Evolutionary conservation across 2,113 vertebrate species (phyloP), one percentile per base, ranked within the genome.

Genomic region (Marmota monax): DNA sequence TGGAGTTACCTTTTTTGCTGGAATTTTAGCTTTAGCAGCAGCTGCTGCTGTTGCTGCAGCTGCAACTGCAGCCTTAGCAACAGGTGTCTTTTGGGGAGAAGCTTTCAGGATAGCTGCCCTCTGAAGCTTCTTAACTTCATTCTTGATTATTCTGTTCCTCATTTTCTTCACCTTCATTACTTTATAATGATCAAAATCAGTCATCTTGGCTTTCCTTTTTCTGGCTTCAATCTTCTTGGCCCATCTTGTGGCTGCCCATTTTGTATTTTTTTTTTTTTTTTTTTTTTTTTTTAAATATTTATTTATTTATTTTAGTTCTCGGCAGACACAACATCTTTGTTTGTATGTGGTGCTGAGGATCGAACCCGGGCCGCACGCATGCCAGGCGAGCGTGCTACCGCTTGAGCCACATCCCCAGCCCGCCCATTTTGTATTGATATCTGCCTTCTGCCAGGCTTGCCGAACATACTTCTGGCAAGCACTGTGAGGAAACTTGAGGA

Each of bases 101-200:
- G 97, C 98, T 90, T 99, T 99, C 61, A 98, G 98, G 91, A 98
- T 88, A 93, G 98, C 53, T 61, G 98, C 78, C 98, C 98, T 99
- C 97, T 99, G 99, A 74, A 99, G 99, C 98, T 99, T 99, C 98
- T 99, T 99, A 92, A 99, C 98, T 98, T 99, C 99, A 5, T 99
- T 99, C 97, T 99, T 99, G 99, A 99, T 99, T 97, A 99, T 99
- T 98, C 99, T 99, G 98, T 99, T 99, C 96, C 99, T 99, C 99
- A 99, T 69, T 69, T 69, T 34, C 29, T 17, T 69, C 32, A 14
- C 67, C 32, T 69, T 69, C 32, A 69, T 34, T 14, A 69, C 67
- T 69, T 16, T 34, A 69, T 16, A 69, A 69, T 1, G 5, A 34
- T 69, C 29, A 69, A 69, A 34, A 69, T 69, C 32, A 4, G 5